Evolutionary conservation across 2,888 invertebrate species (phyloP).

Genomic region (Sarcophaga caerulescens): DNA sequence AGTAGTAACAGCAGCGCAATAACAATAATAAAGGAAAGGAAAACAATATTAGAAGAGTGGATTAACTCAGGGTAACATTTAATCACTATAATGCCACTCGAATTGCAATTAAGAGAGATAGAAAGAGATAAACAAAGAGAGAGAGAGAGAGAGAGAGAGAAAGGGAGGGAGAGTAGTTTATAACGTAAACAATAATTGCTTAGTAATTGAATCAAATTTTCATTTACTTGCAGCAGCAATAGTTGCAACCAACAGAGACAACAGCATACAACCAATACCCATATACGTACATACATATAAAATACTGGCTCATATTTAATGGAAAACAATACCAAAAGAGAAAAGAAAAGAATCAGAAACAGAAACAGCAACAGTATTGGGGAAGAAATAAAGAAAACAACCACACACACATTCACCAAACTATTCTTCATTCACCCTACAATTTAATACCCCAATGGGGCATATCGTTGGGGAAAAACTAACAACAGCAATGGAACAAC

Average conservation of each 20-base stretch:
- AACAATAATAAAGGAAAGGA: too few species aligned
- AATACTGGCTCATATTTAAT: not conserved
- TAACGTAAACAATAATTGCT: conserved; percentile 69
- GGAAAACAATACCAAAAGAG: conserved; percentile 25
- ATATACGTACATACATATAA: too few species aligned
- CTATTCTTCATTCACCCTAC: conserved; percentile 58
- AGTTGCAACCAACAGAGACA: conserved; percentile 44
- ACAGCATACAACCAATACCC: not conserved
- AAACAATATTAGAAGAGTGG: conserved; percentile 55
- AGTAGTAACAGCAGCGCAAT: too few species aligned
- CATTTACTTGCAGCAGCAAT: conserved; percentile 61
- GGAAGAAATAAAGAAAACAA: conserved; percentile 22
- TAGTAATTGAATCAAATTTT: conserved; percentile 68
- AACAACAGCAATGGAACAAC: too few species aligned
- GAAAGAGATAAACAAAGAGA: too few species aligned
- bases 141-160: not conserved
- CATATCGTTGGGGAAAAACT: not conserved
- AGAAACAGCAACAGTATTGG: not conserved
- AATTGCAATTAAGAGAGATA: conserved; percentile 61
- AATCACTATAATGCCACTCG: conserved; percentile 67
- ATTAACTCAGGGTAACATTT: conserved; percentile 64
- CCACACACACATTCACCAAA: conserved; percentile 11
- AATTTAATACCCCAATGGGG: conserved; percentile 63
- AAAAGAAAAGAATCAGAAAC: conserved; percentile 22
- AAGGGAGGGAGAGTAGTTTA: conserved; percentile 48